These are phyloP conservation scores for Unio delphinus DNA, from an alignment of 2,888 invertebrate species.

Conservation along the genomic window DNA sequence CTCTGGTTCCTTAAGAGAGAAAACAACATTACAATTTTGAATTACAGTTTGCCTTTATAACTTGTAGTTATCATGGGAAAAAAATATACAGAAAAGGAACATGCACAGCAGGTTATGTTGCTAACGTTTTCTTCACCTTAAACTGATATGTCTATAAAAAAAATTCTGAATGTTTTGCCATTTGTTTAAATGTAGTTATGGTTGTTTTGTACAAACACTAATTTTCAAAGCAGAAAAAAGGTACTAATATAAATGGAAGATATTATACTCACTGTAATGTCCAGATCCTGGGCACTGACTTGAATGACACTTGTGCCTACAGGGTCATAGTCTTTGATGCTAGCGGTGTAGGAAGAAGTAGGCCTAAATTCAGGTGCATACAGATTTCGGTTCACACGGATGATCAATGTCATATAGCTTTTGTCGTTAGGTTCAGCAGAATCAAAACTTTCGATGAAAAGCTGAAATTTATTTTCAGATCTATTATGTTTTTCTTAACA, in stretches of 20 bases:
- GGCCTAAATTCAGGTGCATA: slow-evolving; percentile 49
- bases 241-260: background rate
- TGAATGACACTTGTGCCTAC: slow-evolving; percentile 50
- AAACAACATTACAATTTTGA: background rate
- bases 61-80: background rate
- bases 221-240: too few species aligned
- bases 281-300: slow-evolving; percentile 56
- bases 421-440: slow-evolving; percentile 42
- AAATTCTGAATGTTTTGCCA: too few species aligned
- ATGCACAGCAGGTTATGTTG: too few species aligned
- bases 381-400: slow-evolving; percentile 59
- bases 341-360: slow-evolving; percentile 32
- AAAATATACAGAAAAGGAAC: too few species aligned
- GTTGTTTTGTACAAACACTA: too few species aligned
- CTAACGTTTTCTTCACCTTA: too few species aligned
- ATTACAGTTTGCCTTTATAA: background rate
- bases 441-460: slow-evolving; percentile 59
- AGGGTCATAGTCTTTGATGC: slow-evolving; percentile 59
- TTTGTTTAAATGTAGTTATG: too few species aligned
- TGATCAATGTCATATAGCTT: slow-evolving; percentile 46
- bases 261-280: slow-evolving; percentile 50
- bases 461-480: slow-evolving; percentile 29
- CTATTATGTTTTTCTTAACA: too few species aligned
- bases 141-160: too few species aligned
- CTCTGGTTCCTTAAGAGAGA: slow-evolving; percentile 45